These are phyloP conservation scores for Napeogenes sylphis DNA, from an alignment of 2,888 invertebrate species.

Conservation along the genomic window DNA sequence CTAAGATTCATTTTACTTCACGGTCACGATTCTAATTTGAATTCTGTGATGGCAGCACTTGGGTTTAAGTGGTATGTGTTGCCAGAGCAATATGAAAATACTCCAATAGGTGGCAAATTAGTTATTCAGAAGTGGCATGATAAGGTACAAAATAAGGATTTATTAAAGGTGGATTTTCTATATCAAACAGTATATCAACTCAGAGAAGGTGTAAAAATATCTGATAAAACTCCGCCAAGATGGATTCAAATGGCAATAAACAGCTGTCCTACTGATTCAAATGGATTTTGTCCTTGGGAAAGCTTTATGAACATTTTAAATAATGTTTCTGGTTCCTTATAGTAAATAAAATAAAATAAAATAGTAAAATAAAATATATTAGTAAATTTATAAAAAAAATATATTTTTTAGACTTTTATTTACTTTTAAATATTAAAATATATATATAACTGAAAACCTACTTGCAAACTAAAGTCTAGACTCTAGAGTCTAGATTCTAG, in stretches of 20 bases:
- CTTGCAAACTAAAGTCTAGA: too few relatives aligned
- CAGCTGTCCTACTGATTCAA: constrained; percentile 39
- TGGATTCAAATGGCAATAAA: constrained; percentile 43
- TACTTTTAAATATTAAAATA: too few relatives aligned
- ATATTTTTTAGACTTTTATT: background rate
- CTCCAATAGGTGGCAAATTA: constrained; percentile 61
- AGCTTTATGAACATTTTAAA: constrained; percentile 38
- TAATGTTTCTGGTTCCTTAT: background rate
- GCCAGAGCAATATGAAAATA: constrained; percentile 49
- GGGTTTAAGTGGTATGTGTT: constrained; percentile 45
- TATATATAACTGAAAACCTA: too few relatives aligned
- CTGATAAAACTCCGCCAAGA: constrained; percentile 44
- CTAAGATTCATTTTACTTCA: constrained; percentile 48
- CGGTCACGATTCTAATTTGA: constrained; percentile 63
- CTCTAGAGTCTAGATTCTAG: too few relatives aligned
- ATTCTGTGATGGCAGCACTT: constrained; percentile 44
- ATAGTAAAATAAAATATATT: too few relatives aligned
- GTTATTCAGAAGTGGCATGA: constrained; percentile 61
- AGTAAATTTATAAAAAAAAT: too few relatives aligned
- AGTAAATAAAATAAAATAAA: background rate
- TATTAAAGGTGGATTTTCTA: constrained; percentile 54
- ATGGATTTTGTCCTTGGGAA: constrained; percentile 53
- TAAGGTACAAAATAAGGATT: constrained; percentile 34
- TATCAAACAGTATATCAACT: constrained; percentile 51
- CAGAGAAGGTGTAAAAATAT: constrained; percentile 40